phyloP scores from a whole-genome alignment of 2,797 vertebrate species.

The Uromys caudimaculatus region DNA sequence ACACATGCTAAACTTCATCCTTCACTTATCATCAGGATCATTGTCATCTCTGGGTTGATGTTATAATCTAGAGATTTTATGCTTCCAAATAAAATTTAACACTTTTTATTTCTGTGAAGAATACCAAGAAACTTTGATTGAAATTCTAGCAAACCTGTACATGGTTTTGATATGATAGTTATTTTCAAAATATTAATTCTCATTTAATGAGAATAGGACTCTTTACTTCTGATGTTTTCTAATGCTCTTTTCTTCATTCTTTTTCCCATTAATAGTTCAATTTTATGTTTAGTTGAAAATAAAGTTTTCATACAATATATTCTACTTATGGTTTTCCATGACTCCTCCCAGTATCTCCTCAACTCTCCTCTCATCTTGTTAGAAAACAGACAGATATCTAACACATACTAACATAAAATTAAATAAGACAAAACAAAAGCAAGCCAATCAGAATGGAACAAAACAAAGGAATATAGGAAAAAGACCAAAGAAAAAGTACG shows the following conservation, averaged over 20 bases:
- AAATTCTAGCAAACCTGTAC: background rate
- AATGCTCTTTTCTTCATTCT: background rate
- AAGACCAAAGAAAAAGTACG: no score
- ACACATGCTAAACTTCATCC: background rate
- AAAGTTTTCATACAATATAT: background rate
- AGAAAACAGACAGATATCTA: no score
- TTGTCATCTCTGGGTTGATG: background rate
- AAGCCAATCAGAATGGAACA: background rate
- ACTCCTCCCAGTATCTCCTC: background rate
- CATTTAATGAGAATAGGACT: background rate
- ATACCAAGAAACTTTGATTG: background rate
- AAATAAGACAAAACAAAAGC: background rate
- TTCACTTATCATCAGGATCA: background rate
- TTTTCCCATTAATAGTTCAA: background rate
- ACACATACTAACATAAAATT: background rate
- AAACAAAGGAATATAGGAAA: background rate
- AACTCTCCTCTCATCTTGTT: background rate
- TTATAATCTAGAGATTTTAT: background rate
- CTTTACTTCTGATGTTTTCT: background rate
- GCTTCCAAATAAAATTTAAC: background rate
- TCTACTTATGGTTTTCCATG: background rate
- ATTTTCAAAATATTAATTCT: background rate
- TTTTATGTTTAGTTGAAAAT: background rate
- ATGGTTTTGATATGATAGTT: background rate
- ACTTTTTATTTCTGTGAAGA: background rate